Base-by-base conservation (phyloP, 2,797 vertebrate species). In the Coregonus suidteri region DNA sequence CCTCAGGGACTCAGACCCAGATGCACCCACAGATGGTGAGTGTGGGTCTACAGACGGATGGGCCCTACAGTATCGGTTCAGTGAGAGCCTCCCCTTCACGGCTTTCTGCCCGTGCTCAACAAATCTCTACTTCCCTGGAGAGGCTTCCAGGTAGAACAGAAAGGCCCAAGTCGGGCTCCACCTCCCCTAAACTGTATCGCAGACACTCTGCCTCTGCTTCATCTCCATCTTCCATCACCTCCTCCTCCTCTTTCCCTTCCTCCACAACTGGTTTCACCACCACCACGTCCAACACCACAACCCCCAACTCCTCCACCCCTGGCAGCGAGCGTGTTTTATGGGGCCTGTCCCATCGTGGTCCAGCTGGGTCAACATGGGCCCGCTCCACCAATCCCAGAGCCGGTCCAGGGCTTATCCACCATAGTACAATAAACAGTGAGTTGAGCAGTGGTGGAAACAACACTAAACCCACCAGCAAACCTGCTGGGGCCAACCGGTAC, bases 121-220 rank as follows among this genome's bases (percentile, higher is more conserved):
- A 96, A 90, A 95, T 96, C 89, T 96, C 96, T n/a, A 88, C 94
- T 59, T 97, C 97, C 2, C 87, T 97, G 86, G 97, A 99, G 70
- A 96, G 96, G 77, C 93, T 96, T 4, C 86, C 95, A 11, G 91
- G 94, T 30, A 93, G 95, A 75, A 89, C 93, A 0, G 97, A 97
- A 75, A 91, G 95, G 79, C 25, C 94, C 92, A 0, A 95, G 92
- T 56, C 84, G 15, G 95, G 94, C 78, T 95, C 95, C 0, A 95
- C 95, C 73, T 98, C 97, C 0, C 97, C 97, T 0, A 98, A 98
- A 91, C 93, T 97, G 37, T 96, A 96, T 87, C 93, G 96, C 82
- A 94, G 96, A 47, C 89, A 94, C 77, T 93, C 93, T 0, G 66
- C 87, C 0, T 95, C 96, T 0, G 93, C 94, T 51, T 92, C 62